Base-by-base conservation (phyloP, 2,888 invertebrate species). In the Aleiodes alternator region DNA sequence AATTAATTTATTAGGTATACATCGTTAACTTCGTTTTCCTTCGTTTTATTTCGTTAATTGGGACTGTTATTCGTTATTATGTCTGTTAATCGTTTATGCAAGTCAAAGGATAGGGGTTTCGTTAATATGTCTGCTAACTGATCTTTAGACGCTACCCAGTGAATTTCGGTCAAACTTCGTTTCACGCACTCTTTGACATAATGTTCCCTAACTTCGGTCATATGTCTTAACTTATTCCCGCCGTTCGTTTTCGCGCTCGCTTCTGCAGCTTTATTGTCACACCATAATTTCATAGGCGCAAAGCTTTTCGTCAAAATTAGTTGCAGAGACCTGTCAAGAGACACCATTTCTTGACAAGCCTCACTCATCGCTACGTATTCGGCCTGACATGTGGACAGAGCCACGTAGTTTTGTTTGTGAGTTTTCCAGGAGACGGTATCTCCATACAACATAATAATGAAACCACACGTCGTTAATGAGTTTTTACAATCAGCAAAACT, bases 61-160 rank as follows among this genome's bases (percentile, higher is more conserved):
- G 43, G 43, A 43, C 43, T 43, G 31, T 59, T 43, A 59, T 59
- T 59, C 34, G 34, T 34, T 34, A 59, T 34, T 12, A n/a, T 34
- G 34, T 56, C 57, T 75, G 56, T 75, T n/a, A 74, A 51, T 29
- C 68, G 69, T 53, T 34, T 72, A 48, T 69, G 64, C 14, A 61
- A n/a, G 16, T 69, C 75, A 61, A 69, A 53, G 51, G 77, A 38
- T 50, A 75, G 51, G 34, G 77, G 77, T 23, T 78, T 75, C 4
- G 77, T 78, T 31, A 78, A 70, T 9, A 76, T 76, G 48, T 76
- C 76, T 1, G 77, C 75, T 53, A 77, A 48, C n/a, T 77, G 71
- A 53, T 77, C 64, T 69, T 72, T 72, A 34, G 72, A 72, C 12
- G 61, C 53, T 56, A 75, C 64, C 77, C 75, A 72, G 8, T 61